Conservation (phyloP, 2,113 vertebrate genomes). For the Uropsilus gracilis region DNA sequence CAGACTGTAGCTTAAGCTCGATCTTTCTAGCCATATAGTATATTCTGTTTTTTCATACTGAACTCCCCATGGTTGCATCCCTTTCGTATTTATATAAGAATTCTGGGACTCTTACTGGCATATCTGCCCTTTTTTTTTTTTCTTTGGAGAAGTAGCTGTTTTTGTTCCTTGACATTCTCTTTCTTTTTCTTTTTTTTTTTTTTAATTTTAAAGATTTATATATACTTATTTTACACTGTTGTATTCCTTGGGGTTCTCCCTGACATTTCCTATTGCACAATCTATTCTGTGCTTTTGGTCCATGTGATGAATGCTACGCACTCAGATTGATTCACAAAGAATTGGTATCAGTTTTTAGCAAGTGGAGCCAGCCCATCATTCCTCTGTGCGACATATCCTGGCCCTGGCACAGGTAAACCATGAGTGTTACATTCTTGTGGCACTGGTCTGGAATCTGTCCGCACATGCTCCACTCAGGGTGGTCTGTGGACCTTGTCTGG, state of each 20-base stretch:
- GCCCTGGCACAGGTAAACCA: background rate
- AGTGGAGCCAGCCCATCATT: background rate
- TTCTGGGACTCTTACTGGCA: background rate
- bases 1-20: background rate
- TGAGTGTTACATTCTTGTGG: background rate
- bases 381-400: background rate
- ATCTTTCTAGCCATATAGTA: background rate
- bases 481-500: background rate
- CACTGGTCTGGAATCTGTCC: background rate
- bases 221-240: no score
- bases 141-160: background rate
- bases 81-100: background rate
- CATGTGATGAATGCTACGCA: background rate
- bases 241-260: no score
- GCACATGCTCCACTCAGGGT: background rate
- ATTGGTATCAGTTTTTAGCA: background rate
- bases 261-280: background rate
- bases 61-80: background rate
- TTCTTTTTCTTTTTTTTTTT: no score
- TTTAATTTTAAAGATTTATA: no score
- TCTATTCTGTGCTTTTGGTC: background rate
- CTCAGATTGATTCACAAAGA: background rate
- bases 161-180: background rate
- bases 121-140: conserved; percentile 15
- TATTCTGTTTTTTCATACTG: background rate